These are phyloP conservation scores for Brachylomia viminalis DNA, from an alignment of 2,888 invertebrate genomes.

Conservation along the genomic window DNA sequence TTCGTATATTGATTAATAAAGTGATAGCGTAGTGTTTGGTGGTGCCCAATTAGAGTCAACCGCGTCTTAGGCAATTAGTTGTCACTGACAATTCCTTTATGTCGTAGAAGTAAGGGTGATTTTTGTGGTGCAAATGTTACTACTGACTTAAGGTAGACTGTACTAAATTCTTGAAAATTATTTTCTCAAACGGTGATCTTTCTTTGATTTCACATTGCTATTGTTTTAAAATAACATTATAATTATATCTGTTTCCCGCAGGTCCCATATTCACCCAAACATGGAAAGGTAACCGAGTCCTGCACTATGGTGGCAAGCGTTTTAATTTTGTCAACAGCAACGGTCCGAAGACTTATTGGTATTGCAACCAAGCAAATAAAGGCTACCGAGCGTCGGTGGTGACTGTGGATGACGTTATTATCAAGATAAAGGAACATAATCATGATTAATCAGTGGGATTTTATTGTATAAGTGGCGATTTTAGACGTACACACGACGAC, in stretches of 20 bases:
- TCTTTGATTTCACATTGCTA: not conserved
- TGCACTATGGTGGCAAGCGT: constrained; percentile 48
- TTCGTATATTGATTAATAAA: not conserved
- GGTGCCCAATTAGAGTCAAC: not conserved
- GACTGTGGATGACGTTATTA: constrained; percentile 30
- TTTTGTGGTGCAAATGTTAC: not conserved
- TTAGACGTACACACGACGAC: not conserved
- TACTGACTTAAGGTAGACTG: not conserved
- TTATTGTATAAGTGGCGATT: not conserved
- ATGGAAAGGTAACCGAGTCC: constrained; percentile 50
- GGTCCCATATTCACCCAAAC: constrained; percentile 25
- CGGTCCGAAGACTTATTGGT: constrained; percentile 46
- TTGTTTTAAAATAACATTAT: not conserved
- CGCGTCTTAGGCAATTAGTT: not conserved
- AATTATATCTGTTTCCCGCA: constrained; percentile 7
- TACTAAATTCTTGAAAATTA: not conserved
- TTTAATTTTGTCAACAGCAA: constrained; percentile 53
- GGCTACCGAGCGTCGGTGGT: constrained; percentile 39
- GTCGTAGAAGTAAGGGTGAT: not conserved
- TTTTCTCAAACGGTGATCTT: not conserved
- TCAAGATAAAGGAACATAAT: constrained; percentile 42
- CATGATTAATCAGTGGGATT: not conserved
- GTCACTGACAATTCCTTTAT: too few species aligned
- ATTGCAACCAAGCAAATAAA: constrained; percentile 33
- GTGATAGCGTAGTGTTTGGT: not conserved